Evolutionary conservation across 2,888 invertebrate genomes (phyloP), one percentile per base, ranked within the genome.

Genomic region (Brassicogethes aeneus): DNA sequence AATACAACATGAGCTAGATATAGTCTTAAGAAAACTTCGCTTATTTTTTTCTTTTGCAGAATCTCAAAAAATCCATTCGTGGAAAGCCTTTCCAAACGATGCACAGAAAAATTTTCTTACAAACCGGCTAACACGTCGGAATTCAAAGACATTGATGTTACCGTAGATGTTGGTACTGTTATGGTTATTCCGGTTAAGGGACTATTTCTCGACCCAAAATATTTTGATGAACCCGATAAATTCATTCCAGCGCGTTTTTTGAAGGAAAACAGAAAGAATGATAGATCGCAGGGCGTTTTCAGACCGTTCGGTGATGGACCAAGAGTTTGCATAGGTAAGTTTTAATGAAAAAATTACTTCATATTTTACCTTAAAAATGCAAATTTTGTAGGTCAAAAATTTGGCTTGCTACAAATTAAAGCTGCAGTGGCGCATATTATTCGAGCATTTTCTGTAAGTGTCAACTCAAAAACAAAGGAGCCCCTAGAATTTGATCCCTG

Each of bases 231-330:
- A 15, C 70, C 70, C 0, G 53, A 63, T 12, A 54, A 53, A 40
- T 71, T 65, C 47, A 59, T 64, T 44, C 70, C 70, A 0, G 66
- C 65, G 16, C 47, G 69, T 15, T 69, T 69, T 53, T 50, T 51
- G 2, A 55, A 56, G 1, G 60, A 61, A 39, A 54, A 15, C 3
- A 5, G 10, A 10, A 60, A 59, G 31, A 47, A 52, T 1, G 49
- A 51, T 7, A 42, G 55, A 3, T 51, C 48, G 12, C 61, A 57
- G 30, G 59, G 50, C 36, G 46, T 50, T 2, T 63, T 46, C 46
- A 34, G 61, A 33, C 55, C 59, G 0, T 64, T 62, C 39, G 61
- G 61, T 3, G 59, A 57, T 23, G 64, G 63, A 10, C 62, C 59
- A 1, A 46, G 63, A 30, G 46, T 44, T 30, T 64, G 64, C 36